Conservation (phyloP, 2,888 invertebrate species). For the Ecliptopera silaceata region DNA sequence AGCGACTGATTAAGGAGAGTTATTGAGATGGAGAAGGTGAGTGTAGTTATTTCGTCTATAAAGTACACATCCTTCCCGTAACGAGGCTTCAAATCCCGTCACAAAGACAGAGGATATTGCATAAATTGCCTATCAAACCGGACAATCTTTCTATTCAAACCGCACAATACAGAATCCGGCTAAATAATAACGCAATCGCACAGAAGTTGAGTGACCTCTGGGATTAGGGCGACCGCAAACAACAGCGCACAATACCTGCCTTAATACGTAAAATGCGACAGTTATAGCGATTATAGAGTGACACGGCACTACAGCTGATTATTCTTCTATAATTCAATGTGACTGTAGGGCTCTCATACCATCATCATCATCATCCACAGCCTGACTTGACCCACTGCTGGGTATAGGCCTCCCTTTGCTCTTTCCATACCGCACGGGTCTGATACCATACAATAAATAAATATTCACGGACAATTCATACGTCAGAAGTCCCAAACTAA, state of each 20-base stretch:
- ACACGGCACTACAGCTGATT: too few relatives aligned
- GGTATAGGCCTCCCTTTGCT: too few relatives aligned
- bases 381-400: too few relatives aligned
- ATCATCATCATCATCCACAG: too few relatives aligned
- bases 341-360: too few relatives aligned
- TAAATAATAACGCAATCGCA: slow-evolving; percentile 31
- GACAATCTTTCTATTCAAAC: slow-evolving; percentile 2
- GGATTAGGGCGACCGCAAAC: slow-evolving; percentile 31
- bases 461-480: too few relatives aligned
- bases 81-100: neutral
- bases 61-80: neutral
- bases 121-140: slow-evolving; percentile 14
- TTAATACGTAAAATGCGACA: neutral
- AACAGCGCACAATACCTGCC: slow-evolving; percentile 20
- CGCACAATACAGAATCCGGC: slow-evolving; percentile 4
- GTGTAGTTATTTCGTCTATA: neutral
- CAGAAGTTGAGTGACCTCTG: slow-evolving; percentile 31
- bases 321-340: too few relatives aligned
- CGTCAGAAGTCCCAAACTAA: too few relatives aligned
- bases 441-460: too few relatives aligned
- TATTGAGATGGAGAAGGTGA: neutral
- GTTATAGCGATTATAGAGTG: neutral
- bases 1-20: too few relatives aligned
- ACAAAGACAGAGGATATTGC: slow-evolving; percentile 1
- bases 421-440: too few relatives aligned